These are phyloP conservation scores for Eledone cirrhosa DNA, from an alignment of 2,888 invertebrate species.

Conservation along the genomic window DNA sequence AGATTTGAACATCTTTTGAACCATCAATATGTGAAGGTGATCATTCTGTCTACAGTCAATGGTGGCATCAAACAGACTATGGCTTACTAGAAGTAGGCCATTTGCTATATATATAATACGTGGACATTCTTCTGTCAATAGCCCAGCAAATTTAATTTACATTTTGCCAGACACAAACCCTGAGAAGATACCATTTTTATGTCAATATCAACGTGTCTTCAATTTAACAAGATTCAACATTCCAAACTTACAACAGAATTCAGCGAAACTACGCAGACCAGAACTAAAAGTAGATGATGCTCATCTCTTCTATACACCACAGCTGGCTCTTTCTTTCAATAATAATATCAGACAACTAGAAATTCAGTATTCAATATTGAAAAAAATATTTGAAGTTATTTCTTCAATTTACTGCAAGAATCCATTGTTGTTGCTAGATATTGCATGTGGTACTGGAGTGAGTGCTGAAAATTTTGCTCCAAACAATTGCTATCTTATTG, in stretches of 20 bases:
- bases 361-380: neutral
- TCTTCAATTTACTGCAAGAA: too few species aligned
- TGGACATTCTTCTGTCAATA: too few species aligned
- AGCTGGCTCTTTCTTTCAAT: neutral
- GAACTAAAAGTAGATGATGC: neutral
- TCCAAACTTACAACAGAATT: neutral
- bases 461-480: constrained; percentile 29
- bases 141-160: neutral
- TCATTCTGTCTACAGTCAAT: too few species aligned
- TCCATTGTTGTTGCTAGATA: constrained; percentile 33
- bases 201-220: neutral
- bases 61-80: too few species aligned
- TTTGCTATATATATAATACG: too few species aligned
- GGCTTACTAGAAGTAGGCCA: too few species aligned
- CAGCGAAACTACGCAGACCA: neutral
- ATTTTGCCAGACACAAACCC: neutral
- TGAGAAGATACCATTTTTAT: neutral
- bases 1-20: too few species aligned
- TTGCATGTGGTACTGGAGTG: constrained; percentile 39
- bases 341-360: neutral
- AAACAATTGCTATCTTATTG: constrained; percentile 34
- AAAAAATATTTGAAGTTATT: neutral
- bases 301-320: neutral
- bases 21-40: too few species aligned
- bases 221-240: neutral